Evolutionary conservation across 2,888 invertebrate genomes (phyloP), one percentile per base, ranked within the genome.

Genomic region (Chrysolina haemoptera): DNA sequence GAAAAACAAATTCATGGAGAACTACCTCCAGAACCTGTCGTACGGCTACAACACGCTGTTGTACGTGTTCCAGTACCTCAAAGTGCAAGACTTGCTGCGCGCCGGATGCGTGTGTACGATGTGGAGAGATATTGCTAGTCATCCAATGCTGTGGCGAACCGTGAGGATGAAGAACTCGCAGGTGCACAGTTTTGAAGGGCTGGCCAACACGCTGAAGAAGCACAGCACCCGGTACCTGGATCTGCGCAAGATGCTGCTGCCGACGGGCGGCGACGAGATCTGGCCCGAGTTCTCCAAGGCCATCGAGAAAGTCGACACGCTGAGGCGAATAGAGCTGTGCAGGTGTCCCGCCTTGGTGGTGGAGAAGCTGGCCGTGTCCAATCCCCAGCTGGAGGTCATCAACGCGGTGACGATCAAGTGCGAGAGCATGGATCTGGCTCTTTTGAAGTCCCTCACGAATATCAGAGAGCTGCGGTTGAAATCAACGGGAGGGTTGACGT

Each of bases 81-180:
- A 94, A 86, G 94, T 93, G 83, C 91, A 95, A 81, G 96, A 96
- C 83, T 87, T 96, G 70, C 90, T 95, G 41, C 90, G 93, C n/a
- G 93, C 94, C 68, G 93, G 94, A 50, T 91, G 93, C 64, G 95
- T 95, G 0, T 95, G 94, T 84, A 91, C 91, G 73, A 90, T 94
- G 88, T 96, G 95, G 95, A 89, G 92, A 62, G 91, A 93, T 84
- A 89, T 94, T 18, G 93, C 93, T 0, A 91, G 92, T 67, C 92
- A 95, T 85, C 92, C 92, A 0, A 90, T 91, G 35, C 89, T 96
- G 75, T 97, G 97, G 96, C 89, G 92, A 73, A 93, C 93, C 1
- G 94, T 97, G 50, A 68, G 94, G 35, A 94, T 97, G 93, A 95
- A 95, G 86, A 95, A 95, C 84, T 94, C 95, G 6, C 93, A 93